These are phyloP conservation scores for Tolypeutes matacus DNA, from an alignment of 2,797 vertebrate species.

Conservation along the genomic window DNA sequence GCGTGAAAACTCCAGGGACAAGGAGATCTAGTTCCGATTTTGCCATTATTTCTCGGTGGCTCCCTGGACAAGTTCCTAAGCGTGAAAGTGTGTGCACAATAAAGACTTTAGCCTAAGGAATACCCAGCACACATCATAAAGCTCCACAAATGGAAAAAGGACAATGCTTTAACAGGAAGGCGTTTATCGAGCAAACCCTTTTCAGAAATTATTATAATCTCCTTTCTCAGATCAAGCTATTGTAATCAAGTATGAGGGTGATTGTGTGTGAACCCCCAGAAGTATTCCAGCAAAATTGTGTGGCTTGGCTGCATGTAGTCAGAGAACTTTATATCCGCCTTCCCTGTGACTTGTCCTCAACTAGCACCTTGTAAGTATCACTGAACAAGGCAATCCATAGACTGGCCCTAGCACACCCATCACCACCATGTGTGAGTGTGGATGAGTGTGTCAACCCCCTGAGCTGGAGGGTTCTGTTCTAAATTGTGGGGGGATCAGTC, in stretches of 20 bases:
- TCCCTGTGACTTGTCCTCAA: too few relatives aligned
- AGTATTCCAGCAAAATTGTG: fast-evolving
- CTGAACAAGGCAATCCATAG: background rate
- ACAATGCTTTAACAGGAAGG: too few relatives aligned
- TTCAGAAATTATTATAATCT: background rate
- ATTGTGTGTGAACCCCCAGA: background rate
- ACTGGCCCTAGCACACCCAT: too few relatives aligned
- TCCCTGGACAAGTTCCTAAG: background rate
- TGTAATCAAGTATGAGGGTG: fast-evolving
- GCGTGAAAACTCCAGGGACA: background rate
- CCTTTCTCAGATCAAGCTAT: fast-evolving
- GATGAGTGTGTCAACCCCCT: fast-evolving
- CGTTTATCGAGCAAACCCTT: background rate
- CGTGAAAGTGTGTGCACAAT: fast-evolving
- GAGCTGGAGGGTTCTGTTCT: background rate
- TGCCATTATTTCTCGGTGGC: fast-evolving
- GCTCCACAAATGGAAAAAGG: background rate
- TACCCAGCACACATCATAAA: fast-evolving
- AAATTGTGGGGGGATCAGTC: fast-evolving
- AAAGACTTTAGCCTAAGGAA: fast-evolving
- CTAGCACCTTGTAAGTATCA: background rate
- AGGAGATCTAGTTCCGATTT: fast-evolving
- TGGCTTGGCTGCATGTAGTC: fast-evolving
- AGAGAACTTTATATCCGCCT: fast-evolving
- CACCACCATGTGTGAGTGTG: too few relatives aligned